phyloP scores from a whole-genome alignment of 2,888 invertebrate species.

The Melinaea marsaeus region DNA sequence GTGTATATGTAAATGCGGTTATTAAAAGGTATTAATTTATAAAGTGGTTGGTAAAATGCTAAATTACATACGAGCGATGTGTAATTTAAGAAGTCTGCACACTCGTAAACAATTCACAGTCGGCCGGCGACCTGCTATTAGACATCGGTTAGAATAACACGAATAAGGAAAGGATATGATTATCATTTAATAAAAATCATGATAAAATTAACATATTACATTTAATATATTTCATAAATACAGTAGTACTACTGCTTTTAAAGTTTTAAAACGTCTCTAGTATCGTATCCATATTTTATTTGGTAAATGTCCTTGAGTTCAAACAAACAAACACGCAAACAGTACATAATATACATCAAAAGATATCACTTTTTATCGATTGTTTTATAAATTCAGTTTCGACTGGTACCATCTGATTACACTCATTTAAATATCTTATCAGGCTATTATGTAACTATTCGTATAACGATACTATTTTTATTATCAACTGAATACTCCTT shows the following conservation, averaged over 20 bases:
- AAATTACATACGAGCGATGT: slow-evolving; percentile 18
- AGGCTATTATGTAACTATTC: slow-evolving; percentile 13
- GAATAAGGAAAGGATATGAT: too few species aligned
- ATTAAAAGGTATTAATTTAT: neutral
- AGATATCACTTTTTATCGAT: slow-evolving; percentile 62
- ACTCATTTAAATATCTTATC: slow-evolving; percentile 14
- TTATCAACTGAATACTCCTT: too few species aligned
- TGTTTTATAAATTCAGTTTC: slow-evolving; percentile 41
- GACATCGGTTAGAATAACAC: slow-evolving; percentile 20
- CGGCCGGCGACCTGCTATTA: slow-evolving; percentile 42
- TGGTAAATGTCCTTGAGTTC: neutral
- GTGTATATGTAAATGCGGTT: neutral
- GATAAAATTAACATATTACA: too few species aligned
- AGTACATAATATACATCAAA: slow-evolving; percentile 57
- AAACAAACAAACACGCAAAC: slow-evolving; percentile 49
- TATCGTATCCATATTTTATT: slow-evolving; percentile 6
- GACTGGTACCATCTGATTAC: slow-evolving; percentile 44
- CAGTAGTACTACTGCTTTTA: too few species aligned
- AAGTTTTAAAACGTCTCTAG: neutral
- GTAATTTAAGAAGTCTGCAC: slow-evolving; percentile 40
- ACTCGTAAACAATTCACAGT: slow-evolving; percentile 45
- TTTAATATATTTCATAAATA: too few species aligned
- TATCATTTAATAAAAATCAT: too few species aligned
- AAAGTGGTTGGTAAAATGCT: neutral
- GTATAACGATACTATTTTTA: too few species aligned